A percentile compares a stretch with the other conserved stretches of the same genome.
Evolutionary conservation across 2,113 vertebrate species (phyloP).

Genomic region (Pitta sordida): DNA sequence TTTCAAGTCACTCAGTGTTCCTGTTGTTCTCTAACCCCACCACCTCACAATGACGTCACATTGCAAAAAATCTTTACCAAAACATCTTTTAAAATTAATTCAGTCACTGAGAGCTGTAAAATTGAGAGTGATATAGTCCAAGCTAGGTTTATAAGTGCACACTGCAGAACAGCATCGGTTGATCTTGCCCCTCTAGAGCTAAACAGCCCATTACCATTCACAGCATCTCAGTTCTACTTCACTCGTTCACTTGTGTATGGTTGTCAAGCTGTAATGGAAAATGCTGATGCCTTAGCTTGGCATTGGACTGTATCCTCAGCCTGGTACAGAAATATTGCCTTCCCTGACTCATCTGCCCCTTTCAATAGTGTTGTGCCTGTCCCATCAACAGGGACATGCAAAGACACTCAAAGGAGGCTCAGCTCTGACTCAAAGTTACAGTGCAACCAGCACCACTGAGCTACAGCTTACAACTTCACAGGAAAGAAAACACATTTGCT

Average conservation of each 20-base stretch:
- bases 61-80: neutral
- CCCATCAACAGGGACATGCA: neutral
- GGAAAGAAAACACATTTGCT: neutral
- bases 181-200: neutral
- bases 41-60: neutral
- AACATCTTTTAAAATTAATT: neutral
- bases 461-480: neutral
- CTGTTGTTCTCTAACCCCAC: neutral
- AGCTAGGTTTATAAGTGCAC: neutral
- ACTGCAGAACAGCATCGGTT: neutral
- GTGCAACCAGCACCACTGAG: too few species aligned
- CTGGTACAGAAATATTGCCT: rapidly evolving
- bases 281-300: neutral
- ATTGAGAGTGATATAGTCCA: neutral
- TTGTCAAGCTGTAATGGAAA: neutral
- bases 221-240: rapidly evolving
- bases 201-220: neutral
- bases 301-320: neutral
- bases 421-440: rapidly evolving
- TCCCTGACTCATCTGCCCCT: neutral
- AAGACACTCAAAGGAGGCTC: neutral
- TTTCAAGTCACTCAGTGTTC: neutral
- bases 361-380: rapidly evolving
- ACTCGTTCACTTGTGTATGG: neutral
- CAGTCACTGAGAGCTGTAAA: neutral